Evolutionary conservation across 2,113 vertebrate genomes (phyloP), one percentile per base, ranked within the genome.

Genomic region (Tonatia bakeri): DNA sequence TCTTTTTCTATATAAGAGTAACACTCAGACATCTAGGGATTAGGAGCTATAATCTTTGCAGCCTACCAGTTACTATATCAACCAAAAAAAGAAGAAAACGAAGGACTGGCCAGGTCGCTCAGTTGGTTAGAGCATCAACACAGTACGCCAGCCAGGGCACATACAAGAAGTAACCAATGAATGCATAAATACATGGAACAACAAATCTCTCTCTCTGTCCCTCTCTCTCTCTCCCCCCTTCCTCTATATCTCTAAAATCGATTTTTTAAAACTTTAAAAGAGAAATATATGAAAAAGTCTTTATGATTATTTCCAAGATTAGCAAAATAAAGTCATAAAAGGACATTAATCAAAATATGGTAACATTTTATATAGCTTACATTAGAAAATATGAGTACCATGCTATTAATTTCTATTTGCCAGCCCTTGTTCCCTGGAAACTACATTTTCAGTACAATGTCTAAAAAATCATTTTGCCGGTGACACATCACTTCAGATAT

Each of bases 301-400:
- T 92, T 24, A 90, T 31, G 43, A 56, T 75, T 87, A 72, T 94
- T 86, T 95, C 65, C 80, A 92, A 95, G 24, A 8, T 40, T 14
- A 75, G 8, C 54, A 89, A 94, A 94, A 52, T 16, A 82, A 95
- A 85, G 47, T 17, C 90, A 69, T 38, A 75, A 72, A 33, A 87
- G 64, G 36, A 85, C 24, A 89, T 82, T 82, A 54, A 85, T 31
- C 40, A 79, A 84, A 95, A 84, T 52, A 92, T 36, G 38, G 38
- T 67, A 87, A 82, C n/a, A 40, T 84, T 67, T 84, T 69, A 84
- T 45, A 56, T 4, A 90, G 16, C 9, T 92, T 65, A 76, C 87
- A 77, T 83, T 92, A 56, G 52, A 86, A 94, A 76, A 59, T 65
- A 90, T 19, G 38, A 94, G 45, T 16, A 47, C 16, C 54, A 22